Evolutionary conservation across 2,888 invertebrate genomes (phyloP), one percentile per base, ranked within the genome.

Genomic region (Catocala sponsa): DNA sequence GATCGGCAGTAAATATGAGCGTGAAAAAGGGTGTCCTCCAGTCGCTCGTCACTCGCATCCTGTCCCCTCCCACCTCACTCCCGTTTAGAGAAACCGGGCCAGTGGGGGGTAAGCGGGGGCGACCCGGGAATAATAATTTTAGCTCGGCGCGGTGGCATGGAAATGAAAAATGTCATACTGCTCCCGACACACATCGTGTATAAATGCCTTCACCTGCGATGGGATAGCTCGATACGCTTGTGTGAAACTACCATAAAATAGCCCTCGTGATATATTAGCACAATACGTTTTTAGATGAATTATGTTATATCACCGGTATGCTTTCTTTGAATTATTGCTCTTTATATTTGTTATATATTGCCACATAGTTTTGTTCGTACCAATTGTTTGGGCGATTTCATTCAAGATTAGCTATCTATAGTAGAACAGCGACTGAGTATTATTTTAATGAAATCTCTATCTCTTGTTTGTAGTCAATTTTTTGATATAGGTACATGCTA

Each of bases 151-250:
- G 81, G 70, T 79, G 80, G 80, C 78, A 75, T 85, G 84, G 82
- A 86, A 83, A 86, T 89, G 86, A 87, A 86, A 85, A 88, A 88
- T 89, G 84, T 83, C 84, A 79, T 73, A 74, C 79, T 76, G 74
- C 72, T 73, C 72, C 69, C 72, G 73, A 72, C 74, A 70, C 70
- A 65, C 65, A 65, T 64, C 68, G 61, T 72, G 68, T 74, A 65
- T 74, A 67, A 76, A 72, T 72, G 75, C 77, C 76, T 76, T 71
- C 74, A 81, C 74, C 76, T 81, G 77, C 59, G 79, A 76, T 69
- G 67, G 68, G 70, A 69, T 68, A 68, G 69, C 65, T 72, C 69
- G 78, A 74, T 76, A 70, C 58, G 64, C 62, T 66, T 72, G 59
- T 73, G 75, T 63, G 63, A 71, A 72, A 70, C 71, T 77, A 76